These are phyloP conservation scores for Alentia gelatinosa DNA, from an alignment of 2,888 invertebrate species.

Conservation along the genomic window DNA sequence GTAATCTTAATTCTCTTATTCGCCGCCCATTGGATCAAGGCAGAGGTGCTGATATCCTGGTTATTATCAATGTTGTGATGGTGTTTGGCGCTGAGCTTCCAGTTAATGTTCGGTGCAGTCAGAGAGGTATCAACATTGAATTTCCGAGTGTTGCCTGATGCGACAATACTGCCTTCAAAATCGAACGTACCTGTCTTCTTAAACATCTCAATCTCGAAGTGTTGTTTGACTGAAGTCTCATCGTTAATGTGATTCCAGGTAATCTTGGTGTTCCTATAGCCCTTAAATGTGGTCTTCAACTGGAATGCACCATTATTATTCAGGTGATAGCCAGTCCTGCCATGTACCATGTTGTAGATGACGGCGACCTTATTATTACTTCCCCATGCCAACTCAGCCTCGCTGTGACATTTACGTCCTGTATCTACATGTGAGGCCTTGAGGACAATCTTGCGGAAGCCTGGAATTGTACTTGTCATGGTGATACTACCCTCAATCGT, in stretches of 20 bases:
- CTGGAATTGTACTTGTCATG: constrained; percentile 61
- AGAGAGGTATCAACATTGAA: constrained; percentile 38
- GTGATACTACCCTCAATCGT: constrained; percentile 46
- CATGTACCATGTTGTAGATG: constrained; percentile 58
- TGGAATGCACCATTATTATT: constrained; percentile 59
- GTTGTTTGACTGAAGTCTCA: constrained; percentile 41
- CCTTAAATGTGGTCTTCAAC: constrained; percentile 58
- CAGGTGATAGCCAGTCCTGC: constrained; percentile 48
- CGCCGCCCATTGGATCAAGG: constrained; percentile 48
- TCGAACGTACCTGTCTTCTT: constrained; percentile 5
- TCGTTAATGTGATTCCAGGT: constrained; percentile 61
- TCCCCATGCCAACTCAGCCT: constrained; percentile 59
- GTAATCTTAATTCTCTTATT: constrained; percentile 45
- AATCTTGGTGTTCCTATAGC: constrained; percentile 51
- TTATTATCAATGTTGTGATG: constrained; percentile 16
- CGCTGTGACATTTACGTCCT: constrained; percentile 49
- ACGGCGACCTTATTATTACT: constrained; percentile 55
- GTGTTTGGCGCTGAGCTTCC: constrained; percentile 4
- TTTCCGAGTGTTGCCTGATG: neutral
- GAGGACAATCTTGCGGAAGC: constrained; percentile 58
- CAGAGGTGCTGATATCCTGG: constrained; percentile 36
- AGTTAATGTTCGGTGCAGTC: constrained; percentile 11
- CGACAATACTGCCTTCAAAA: constrained; percentile 24
- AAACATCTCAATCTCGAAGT: constrained; percentile 55
- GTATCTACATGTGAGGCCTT: constrained; percentile 20